Percentiles rank a stretch among this genome's conserved stretches.
Evolutionary conservation across 1,140 invertebrate species (phyloP).

Genomic region (Lasioglossum albipes): DNA sequence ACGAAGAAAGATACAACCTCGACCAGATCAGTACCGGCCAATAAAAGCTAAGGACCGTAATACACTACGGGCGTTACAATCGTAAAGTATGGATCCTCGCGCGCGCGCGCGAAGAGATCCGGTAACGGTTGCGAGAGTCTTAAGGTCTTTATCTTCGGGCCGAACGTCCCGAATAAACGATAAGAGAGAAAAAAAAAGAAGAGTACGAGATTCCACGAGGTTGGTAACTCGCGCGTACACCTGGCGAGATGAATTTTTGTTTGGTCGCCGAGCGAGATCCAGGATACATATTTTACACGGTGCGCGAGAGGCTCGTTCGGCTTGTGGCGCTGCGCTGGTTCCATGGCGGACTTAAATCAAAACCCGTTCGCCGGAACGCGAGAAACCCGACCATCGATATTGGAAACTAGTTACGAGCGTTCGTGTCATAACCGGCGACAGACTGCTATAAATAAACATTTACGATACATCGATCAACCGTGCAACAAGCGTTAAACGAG

Average conservation of each 20-base stretch:
- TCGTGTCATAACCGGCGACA: constrained; percentile 48
- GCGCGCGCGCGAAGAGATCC: too few relatives aligned
- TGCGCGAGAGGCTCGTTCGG: neutral
- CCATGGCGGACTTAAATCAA: neutral
- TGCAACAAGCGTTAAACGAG: constrained; percentile 48
- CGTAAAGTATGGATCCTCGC: too few relatives aligned
- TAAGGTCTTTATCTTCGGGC: too few relatives aligned
- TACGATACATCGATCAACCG: constrained; percentile 50
- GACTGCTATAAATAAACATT: constrained; percentile 47
- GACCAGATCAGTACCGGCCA: too few relatives aligned
- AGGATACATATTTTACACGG: neutral
- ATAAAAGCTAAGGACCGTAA: too few relatives aligned
- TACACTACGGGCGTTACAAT: too few relatives aligned
- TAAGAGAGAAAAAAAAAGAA: neutral
- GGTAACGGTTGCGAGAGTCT: too few relatives aligned
- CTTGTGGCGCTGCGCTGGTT: neutral
- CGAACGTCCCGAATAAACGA: neutral
- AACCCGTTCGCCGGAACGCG: constrained; percentile 10
- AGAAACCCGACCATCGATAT: constrained; percentile 32
- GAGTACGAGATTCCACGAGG: neutral
- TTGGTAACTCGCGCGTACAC: neutral
- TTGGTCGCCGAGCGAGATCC: neutral
- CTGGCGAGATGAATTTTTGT: neutral
- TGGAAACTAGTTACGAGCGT: constrained; percentile 38
- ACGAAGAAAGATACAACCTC: too few relatives aligned